Base-by-base conservation (phyloP, 2,113 vertebrate species). In the Podarcis muralis region DNA sequence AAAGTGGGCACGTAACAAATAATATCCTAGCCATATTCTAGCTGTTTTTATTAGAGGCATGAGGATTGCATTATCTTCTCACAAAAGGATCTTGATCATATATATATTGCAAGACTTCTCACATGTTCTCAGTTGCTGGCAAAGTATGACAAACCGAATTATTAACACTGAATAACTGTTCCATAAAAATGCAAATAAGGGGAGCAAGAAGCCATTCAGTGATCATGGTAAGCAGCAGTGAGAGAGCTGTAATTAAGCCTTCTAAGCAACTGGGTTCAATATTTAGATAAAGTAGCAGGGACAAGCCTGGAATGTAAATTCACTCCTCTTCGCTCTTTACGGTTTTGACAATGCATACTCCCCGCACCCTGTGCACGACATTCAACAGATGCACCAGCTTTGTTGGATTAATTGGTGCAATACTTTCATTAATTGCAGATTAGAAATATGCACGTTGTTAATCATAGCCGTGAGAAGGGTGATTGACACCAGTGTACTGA, bases 211-310 rank as follows among this genome's bases (percentile, higher is more conserved):
- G 81, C 88, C 85, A 37, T 88, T 91, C 88, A 48, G 35, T 35
- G 89, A 93, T 93, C 76, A n/a, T 85, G 89, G 72, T 76, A 89
- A 91, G 89, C 87, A 91, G 93, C 92, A 93, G n/a, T 74, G 84
- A 35, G 48, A 94, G 90, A 85, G 81, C 92, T 95, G 87, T 93
- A 96, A 96, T 95, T 96, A 95, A 91, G 83, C 91, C 90, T 93
- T 92, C 92, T 89, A 87, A 89, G 90, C 88, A 95, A 95, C 92
- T 91, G 92, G 93, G 86, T 92, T 93, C 88, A 92, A 92, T 93
- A 89, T 93, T 92, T 92, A 91, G 92, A 93, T 93, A 88, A 93
- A 94, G 81, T 92, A 94, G 76, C 77, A 90, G 76, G 74, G 93
- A 84, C 87, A 93, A 90, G 84, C 89, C 84, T 3, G 90, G 65